Evolutionary conservation across 1,140 invertebrate genomes (phyloP).

Genomic region (Vanessa tameamea): DNA sequence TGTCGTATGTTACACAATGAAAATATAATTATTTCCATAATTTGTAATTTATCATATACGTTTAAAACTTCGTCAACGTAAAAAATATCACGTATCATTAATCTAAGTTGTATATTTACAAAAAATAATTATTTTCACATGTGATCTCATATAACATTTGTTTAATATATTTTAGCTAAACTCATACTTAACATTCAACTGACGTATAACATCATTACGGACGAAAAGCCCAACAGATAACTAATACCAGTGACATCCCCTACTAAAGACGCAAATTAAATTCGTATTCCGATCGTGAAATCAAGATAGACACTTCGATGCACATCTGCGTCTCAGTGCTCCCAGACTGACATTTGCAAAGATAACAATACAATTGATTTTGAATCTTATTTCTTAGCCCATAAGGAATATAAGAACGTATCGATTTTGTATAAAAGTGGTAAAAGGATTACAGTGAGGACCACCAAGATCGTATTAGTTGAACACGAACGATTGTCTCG

Average conservation of each 20-base stretch:
- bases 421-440: constrained; percentile 31
- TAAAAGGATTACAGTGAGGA: constrained; percentile 61
- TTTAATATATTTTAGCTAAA: background rate
- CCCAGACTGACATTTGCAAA: constrained; percentile 28
- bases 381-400: constrained; percentile 33
- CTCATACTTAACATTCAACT: constrained; percentile 1
- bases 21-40: too few species aligned
- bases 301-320: constrained; percentile 64
- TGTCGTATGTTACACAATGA: too few species aligned
- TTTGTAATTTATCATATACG: too few species aligned
- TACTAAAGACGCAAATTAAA: constrained; percentile 61
- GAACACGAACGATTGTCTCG: constrained; percentile 21
- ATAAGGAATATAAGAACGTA: constrained; percentile 28
- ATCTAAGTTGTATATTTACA: too few species aligned
- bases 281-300: constrained; percentile 67
- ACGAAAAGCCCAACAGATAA: constrained; percentile 51
- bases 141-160: background rate
- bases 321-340: constrained; percentile 60
- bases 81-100: too few species aligned
- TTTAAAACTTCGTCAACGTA: too few species aligned
- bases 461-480: constrained; percentile 36
- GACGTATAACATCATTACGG: constrained; percentile 54
- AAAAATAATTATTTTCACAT: too few species aligned
- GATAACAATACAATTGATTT: constrained; percentile 29
- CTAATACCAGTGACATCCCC: constrained; percentile 28